Conservation (phyloP, 2,113 vertebrate genomes). For the Chaetura pelagica region DNA sequence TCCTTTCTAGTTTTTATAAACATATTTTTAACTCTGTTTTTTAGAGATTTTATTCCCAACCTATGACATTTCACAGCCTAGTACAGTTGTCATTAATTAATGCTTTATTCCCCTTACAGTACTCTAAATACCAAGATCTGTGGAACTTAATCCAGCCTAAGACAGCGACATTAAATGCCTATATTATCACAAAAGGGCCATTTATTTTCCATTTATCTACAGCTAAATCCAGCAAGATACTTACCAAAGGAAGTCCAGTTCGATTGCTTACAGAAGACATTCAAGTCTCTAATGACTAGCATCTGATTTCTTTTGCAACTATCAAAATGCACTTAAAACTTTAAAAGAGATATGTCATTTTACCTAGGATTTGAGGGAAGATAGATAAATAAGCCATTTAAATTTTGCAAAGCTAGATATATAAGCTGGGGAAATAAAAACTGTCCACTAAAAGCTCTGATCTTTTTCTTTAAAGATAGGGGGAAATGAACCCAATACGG, state of each 20-base stretch:
- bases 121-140: background rate
- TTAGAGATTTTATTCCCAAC: background rate
- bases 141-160: background rate
- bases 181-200: background rate
- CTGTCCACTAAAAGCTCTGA: background rate
- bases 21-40: background rate
- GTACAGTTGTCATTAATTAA: background rate
- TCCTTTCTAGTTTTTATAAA: background rate
- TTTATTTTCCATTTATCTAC: constrained; percentile 2
- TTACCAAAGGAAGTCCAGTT: background rate
- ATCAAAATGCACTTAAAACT: constrained; percentile 16
- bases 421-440: constrained; percentile 5
- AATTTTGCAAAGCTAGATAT: background rate
- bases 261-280: background rate
- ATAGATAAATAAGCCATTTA: background rate
- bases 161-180: background rate
- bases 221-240: background rate
- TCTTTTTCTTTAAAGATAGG: background rate
- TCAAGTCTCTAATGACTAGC: background rate
- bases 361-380: constrained; percentile 2
- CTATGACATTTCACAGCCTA: background rate
- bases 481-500: background rate
- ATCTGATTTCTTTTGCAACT: background rate
- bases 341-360: background rate
- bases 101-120: background rate